phyloP scores from a whole-genome alignment of 1,140 invertebrate species.

The Zophobas atratus region DNA sequence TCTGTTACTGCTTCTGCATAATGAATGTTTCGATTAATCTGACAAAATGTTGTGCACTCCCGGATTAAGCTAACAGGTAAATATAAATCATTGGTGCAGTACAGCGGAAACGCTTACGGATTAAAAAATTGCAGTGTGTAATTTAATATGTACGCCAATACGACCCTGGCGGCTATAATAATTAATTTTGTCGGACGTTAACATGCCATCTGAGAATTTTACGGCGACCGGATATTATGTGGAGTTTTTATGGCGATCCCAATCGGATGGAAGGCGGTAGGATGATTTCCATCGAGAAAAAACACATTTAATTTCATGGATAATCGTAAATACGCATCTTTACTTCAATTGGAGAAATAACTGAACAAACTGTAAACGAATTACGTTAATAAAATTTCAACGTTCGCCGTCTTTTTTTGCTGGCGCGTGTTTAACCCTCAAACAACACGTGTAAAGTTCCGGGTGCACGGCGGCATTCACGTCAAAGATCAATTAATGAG shows the following conservation, averaged over 20 bases:
- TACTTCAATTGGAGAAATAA: background rate
- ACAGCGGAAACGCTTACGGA: constrained; percentile 11
- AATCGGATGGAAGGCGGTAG: background rate
- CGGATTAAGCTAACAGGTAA: constrained; percentile 6
- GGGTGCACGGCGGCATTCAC: background rate
- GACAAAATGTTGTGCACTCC: constrained; percentile 1
- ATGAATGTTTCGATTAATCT: background rate
- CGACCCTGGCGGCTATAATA: constrained; percentile 35
- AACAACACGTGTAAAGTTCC: constrained; percentile 14
- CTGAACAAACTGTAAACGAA: background rate
- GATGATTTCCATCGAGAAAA: constrained; percentile 27
- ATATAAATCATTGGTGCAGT: background rate
- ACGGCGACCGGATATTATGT: constrained; percentile 32
- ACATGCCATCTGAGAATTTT: constrained; percentile 33
- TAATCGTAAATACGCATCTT: constrained; percentile 8
- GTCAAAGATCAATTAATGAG: constrained; percentile 26
- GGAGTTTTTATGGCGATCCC: constrained; percentile 11
- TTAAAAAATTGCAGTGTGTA: constrained; percentile 4
- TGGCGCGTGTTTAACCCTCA: constrained; percentile 25
- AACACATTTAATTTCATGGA: constrained; percentile 11
- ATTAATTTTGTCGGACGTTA: constrained; percentile 39
- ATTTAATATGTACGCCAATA: constrained; percentile 31
- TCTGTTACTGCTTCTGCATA: background rate
- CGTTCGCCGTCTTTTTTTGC: background rate
- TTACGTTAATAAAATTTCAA: too few species aligned